These are phyloP conservation scores for Nebria ingens DNA, from an alignment of 1,140 invertebrate genomes.

Conservation along the genomic window DNA sequence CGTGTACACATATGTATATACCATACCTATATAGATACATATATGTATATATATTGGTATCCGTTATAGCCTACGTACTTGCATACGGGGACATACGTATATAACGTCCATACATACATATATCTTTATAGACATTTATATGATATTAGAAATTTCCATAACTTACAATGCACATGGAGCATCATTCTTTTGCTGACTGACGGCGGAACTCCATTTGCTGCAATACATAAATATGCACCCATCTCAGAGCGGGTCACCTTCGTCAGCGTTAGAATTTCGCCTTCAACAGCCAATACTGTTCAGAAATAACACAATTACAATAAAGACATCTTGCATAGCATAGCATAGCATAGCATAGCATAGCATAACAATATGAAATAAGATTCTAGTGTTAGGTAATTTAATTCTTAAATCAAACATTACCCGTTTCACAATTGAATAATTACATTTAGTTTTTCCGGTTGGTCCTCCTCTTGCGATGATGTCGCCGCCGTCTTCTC, in stretches of 20 bases:
- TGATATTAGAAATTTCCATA: too few relatives aligned
- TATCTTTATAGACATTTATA: too few relatives aligned
- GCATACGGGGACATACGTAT: too few relatives aligned
- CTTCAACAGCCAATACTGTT: slow-evolving; percentile 54
- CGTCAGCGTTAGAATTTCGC: slow-evolving; percentile 62
- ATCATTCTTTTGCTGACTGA: slow-evolving; percentile 70
- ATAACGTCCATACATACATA: too few relatives aligned
- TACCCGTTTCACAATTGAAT: too few relatives aligned
- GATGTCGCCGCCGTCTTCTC: slow-evolving; percentile 76
- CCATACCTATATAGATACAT: too few relatives aligned
- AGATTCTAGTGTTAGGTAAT: slow-evolving; percentile 6
- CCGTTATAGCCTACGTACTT: too few relatives aligned
- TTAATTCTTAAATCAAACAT: too few relatives aligned
- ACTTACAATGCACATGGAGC: slow-evolving; percentile 79
- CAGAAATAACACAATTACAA: slow-evolving; percentile 5
- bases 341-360: background rate
- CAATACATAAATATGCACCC: slow-evolving; percentile 76
- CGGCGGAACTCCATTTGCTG: slow-evolving; percentile 66
- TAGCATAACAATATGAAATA: background rate
- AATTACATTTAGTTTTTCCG: slow-evolving; percentile 57
- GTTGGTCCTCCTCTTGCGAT: slow-evolving; percentile 57
- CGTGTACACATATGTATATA: too few relatives aligned
- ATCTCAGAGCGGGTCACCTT: slow-evolving; percentile 77
- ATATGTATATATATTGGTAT: too few relatives aligned
- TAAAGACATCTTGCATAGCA: background rate